phyloP scores from a whole-genome alignment of 2,888 invertebrate genomes.

The Rapana venosa region DNA sequence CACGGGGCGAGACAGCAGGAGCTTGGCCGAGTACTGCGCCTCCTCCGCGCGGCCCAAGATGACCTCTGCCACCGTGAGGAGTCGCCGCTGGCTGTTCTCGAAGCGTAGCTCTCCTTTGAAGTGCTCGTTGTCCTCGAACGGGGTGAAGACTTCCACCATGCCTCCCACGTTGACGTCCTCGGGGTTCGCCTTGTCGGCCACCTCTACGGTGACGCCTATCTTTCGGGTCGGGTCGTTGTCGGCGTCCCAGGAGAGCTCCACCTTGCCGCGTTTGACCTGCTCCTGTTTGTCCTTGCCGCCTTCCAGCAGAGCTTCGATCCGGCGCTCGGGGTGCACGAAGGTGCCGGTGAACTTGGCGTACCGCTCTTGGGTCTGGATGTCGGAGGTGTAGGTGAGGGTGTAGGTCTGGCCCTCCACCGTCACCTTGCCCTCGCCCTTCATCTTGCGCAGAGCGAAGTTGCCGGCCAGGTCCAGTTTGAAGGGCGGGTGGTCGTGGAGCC shows the following conservation, averaged over 20 bases:
- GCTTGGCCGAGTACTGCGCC: constrained; percentile 18
- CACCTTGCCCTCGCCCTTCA: constrained; percentile 27
- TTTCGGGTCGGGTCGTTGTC: constrained; percentile 60
- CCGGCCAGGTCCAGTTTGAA: constrained; percentile 34
- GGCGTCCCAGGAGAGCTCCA: constrained; percentile 63
- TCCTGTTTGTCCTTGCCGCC: constrained; percentile 43
- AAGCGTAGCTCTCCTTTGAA: constrained; percentile 30
- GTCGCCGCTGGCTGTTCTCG: constrained; percentile 22
- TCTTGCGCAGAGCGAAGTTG: constrained; percentile 18
- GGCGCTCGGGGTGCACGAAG: constrained; percentile 41
- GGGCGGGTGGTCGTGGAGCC: background rate
- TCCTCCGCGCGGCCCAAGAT: background rate
- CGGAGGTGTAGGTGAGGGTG: constrained; percentile 27
- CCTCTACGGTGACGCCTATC: constrained; percentile 49
- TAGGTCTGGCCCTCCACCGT: constrained; percentile 28
- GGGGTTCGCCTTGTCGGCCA: constrained; percentile 20
- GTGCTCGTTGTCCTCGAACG: constrained; percentile 29
- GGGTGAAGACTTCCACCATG: constrained; percentile 38
- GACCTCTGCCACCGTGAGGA: constrained; percentile 18
- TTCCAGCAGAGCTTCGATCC: constrained; percentile 42
- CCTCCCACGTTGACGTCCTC: constrained; percentile 29
- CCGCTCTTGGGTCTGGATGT: constrained; percentile 12
- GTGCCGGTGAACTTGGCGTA: constrained; percentile 43
- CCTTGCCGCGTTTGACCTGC: constrained; percentile 12
- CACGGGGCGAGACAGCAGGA: background rate